A percentile compares a stretch with the other conserved stretches of the same genome.
Conservation (phyloP, 2,113 vertebrate genomes). For the Entomyzon cyanotis region DNA sequence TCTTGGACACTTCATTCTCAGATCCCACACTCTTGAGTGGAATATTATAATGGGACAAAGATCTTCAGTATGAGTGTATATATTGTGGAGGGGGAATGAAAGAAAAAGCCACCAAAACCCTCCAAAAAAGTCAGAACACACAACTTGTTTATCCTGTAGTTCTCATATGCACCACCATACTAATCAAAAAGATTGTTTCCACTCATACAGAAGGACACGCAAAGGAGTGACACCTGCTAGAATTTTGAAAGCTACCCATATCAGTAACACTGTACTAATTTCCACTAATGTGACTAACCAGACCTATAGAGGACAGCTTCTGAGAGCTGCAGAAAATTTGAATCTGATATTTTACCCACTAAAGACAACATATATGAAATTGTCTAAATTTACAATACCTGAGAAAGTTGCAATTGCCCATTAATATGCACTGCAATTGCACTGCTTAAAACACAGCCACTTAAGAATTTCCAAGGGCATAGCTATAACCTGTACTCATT, state of each 20-base stretch:
- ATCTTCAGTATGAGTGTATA: not conserved
- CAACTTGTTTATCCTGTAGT: not conserved
- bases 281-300: not conserved
- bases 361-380: not conserved
- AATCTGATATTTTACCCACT: not conserved
- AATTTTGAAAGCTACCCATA: not conserved
- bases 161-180: not conserved
- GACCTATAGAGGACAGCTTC: not conserved
- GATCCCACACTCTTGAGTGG: not conserved
- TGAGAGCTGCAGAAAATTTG: not conserved
- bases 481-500: not conserved
- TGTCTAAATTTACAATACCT: not conserved
- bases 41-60: not conserved
- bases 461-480: not conserved
- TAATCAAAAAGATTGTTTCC: not conserved
- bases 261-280: not conserved
- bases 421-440: not conserved
- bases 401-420: not conserved
- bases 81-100: not conserved
- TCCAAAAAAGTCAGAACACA: not conserved
- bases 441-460: not conserved
- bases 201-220: not conserved
- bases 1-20: not conserved
- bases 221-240: not conserved
- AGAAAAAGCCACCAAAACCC: not conserved